phyloP scores from a whole-genome alignment of 2,888 invertebrate species.

The Pelosia muscerda region DNA sequence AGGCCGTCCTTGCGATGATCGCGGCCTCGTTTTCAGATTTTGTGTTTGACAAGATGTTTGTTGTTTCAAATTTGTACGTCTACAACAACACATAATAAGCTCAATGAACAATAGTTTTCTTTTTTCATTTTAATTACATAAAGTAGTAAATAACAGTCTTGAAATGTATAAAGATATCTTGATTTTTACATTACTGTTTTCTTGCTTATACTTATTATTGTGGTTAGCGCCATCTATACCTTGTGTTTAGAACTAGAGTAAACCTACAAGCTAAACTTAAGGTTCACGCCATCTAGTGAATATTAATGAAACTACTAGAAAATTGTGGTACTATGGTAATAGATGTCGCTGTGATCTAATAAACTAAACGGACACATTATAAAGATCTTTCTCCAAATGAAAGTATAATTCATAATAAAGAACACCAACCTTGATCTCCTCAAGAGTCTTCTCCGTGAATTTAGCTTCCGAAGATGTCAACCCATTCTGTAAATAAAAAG shows the following conservation, averaged over 20 bases:
- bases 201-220: background rate
- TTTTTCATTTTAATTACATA: no score
- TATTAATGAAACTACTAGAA: background rate
- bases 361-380: background rate
- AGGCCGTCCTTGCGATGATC: no score
- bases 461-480: constrained; percentile 75
- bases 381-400: background rate
- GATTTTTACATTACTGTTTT: background rate
- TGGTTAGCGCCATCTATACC: constrained; percentile 35
- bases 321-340: background rate
- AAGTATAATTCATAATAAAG: background rate
- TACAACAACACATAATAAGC: no score
- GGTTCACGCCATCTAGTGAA: constrained; percentile 22
- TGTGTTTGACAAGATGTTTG: no score
- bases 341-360: constrained; percentile 8
- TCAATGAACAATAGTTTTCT: no score
- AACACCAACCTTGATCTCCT: constrained; percentile 81
- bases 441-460: constrained; percentile 77
- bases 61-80: no score
- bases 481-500: constrained; percentile 70
- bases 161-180: constrained; percentile 28
- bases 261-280: rapidly evolving
- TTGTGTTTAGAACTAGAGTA: background rate
- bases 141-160: no score
- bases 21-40: no score